Evolutionary conservation across 2,113 vertebrate species (phyloP).

Genomic region (Salvelinus fontinalis): DNA sequence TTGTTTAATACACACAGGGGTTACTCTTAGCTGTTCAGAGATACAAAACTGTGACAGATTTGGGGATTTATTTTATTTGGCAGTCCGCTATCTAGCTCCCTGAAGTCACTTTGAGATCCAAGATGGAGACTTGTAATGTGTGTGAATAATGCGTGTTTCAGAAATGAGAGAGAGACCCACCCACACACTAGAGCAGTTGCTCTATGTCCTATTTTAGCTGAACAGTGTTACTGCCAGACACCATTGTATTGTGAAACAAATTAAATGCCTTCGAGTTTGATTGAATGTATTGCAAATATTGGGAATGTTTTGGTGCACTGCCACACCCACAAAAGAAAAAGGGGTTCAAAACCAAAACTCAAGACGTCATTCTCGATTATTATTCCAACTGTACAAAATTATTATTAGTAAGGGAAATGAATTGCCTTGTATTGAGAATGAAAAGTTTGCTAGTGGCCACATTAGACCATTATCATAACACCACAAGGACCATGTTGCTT

Average conservation of each 20-base stretch:
- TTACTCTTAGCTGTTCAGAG: conserved; percentile 50
- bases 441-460: background rate
- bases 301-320: conserved; percentile 28
- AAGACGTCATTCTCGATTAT: background rate
- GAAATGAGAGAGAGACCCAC: background rate
- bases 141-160: conserved; percentile 19
- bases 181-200: background rate
- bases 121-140: conserved; percentile 52
- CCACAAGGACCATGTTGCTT: conserved; percentile 13
- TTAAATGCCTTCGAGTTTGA: conserved; percentile 57
- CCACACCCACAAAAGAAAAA: background rate
- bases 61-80: conserved; percentile 39
- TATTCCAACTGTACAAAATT: background rate
- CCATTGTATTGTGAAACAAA: conserved; percentile 30
- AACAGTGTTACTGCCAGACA: conserved; percentile 20
- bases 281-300: conserved; percentile 60
- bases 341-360: conserved; percentile 1
- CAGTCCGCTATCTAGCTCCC: conserved; percentile 21
- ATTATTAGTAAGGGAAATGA: background rate
- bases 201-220: background rate
- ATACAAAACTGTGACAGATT: conserved; percentile 46
- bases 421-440: background rate
- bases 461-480: background rate
- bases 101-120: conserved; percentile 29
- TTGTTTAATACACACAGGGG: conserved; percentile 50